Evolutionary conservation across 2,888 invertebrate genomes (phyloP).

Genomic region (Microctonus aethiopoides): DNA sequence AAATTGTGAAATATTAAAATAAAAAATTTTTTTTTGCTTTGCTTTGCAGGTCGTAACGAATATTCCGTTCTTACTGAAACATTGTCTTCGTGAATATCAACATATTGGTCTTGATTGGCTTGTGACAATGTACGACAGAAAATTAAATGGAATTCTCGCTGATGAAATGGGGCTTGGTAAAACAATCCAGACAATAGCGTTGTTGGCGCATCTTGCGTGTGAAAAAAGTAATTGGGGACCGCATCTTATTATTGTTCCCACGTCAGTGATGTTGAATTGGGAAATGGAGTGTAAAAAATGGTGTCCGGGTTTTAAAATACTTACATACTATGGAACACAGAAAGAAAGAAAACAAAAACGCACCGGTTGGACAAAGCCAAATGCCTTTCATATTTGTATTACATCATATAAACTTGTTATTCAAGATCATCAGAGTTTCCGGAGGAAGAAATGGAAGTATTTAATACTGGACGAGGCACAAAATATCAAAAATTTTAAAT

Average conservation of each 20-base stretch:
- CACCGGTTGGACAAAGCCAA: slow-evolving; percentile 97
- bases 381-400: slow-evolving; percentile 98
- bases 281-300: slow-evolving; percentile 99
- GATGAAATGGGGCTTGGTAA: slow-evolving; percentile 98
- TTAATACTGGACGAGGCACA: slow-evolving; percentile 98
- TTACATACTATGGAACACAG: slow-evolving; percentile 97
- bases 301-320: slow-evolving; percentile 99
- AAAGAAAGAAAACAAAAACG: slow-evolving; percentile 94
- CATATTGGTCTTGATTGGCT: slow-evolving; percentile 98
- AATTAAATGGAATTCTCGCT: slow-evolving; percentile 94
- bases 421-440: slow-evolving; percentile 97
- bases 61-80: slow-evolving; percentile 92
- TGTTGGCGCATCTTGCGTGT: slow-evolving; percentile 93
- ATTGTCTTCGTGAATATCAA: slow-evolving; percentile 93
- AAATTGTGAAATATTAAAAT: slow-evolving; percentile 21
- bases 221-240: slow-evolving; percentile 97
- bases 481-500: slow-evolving; percentile 99
- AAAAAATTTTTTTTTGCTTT: slow-evolving; percentile 43
- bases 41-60: slow-evolving; percentile 88
- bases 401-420: slow-evolving; percentile 98
- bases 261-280: slow-evolving; percentile 99
- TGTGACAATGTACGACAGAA: slow-evolving; percentile 94
- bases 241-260: slow-evolving; percentile 98
- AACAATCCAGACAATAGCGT: slow-evolving; percentile 96
- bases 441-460: slow-evolving; percentile 98